Evolutionary conservation across 2,797 vertebrate species (phyloP).

Genomic region (Dermochelys coriacea): DNA sequence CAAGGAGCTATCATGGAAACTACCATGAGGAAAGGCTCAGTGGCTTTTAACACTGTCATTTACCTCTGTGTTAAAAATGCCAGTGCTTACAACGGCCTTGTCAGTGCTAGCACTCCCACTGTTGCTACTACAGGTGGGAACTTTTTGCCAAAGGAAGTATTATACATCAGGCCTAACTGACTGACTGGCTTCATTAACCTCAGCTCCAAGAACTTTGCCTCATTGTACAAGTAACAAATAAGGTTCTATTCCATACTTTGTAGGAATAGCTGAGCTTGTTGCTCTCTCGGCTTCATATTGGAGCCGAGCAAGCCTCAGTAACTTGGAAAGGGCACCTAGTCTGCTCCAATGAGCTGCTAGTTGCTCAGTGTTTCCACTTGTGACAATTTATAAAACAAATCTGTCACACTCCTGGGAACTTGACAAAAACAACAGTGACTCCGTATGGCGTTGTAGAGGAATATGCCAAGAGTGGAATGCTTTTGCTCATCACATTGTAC

Average conservation of each 20-base stretch:
- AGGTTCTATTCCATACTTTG: background rate
- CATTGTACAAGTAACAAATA: background rate
- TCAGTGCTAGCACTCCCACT: background rate
- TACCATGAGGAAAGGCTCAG: background rate
- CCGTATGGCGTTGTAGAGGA: background rate
- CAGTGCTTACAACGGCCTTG: background rate
- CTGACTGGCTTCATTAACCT: background rate
- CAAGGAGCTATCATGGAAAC: background rate
- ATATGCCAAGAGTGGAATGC: background rate
- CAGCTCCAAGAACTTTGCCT: background rate
- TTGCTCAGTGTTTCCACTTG: background rate
- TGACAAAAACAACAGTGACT: background rate
- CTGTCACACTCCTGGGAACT: background rate
- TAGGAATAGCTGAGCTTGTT: fast-evolving
- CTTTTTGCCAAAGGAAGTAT: background rate
- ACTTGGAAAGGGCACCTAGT: fast-evolving
- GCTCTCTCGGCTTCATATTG: background rate
- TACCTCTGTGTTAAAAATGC: background rate
- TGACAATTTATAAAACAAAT: background rate
- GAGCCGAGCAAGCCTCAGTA: background rate
- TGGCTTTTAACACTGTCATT: background rate
- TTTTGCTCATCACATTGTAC: background rate
- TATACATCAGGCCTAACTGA: background rate
- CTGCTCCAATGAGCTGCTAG: background rate
- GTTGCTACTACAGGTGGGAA: background rate